Conservation (phyloP, 2,888 invertebrate genomes). For the Philonicus albiceps region DNA sequence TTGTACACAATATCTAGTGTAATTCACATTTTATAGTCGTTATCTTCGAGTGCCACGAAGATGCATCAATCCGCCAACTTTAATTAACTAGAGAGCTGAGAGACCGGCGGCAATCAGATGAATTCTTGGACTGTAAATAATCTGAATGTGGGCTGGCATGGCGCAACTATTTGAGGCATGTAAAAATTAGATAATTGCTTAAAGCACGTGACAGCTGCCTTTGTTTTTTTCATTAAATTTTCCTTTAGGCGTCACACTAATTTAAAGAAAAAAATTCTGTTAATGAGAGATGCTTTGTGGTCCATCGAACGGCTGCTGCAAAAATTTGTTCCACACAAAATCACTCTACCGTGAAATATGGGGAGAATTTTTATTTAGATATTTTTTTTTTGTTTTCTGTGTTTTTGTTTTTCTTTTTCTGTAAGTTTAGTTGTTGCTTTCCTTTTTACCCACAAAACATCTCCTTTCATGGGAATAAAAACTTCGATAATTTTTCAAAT, state of each 20-base stretch:
- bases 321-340: background rate
- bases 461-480: background rate
- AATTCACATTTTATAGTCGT: slow-evolving; percentile 13
- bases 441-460: background rate
- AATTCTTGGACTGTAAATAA: slow-evolving; percentile 1
- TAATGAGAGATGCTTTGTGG: background rate
- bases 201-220: background rate
- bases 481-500: background rate
- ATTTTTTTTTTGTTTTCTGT: background rate
- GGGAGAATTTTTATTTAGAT: background rate
- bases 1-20: slow-evolving; percentile 12
- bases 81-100: background rate
- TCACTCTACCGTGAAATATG: background rate
- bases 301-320: background rate
- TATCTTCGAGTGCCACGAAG: slow-evolving; percentile 17
- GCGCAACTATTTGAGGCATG: background rate
- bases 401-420: background rate
- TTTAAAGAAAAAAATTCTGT: background rate
- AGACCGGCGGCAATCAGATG: background rate
- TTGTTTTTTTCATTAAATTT: background rate
- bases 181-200: background rate
- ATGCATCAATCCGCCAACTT: slow-evolving; percentile 1
- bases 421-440: background rate
- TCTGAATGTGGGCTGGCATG: background rate
- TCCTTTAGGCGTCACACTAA: background rate